Evolutionary conservation across 2,113 vertebrate species (phyloP).

Genomic region (Salvelinus fontinalis): DNA sequence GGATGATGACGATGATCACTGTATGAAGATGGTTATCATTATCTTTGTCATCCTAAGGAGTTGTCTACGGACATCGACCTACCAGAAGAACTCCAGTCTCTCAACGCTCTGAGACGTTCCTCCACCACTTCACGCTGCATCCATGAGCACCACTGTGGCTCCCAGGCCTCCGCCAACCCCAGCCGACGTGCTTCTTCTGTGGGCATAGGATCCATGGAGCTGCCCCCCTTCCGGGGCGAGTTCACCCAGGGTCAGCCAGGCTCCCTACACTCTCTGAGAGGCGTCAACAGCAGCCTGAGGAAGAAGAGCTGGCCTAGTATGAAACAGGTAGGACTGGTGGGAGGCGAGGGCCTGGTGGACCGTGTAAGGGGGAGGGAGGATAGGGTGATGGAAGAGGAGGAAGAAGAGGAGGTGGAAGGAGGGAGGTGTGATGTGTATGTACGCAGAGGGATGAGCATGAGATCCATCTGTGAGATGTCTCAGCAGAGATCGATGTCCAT

Average conservation of each 20-base stretch:
- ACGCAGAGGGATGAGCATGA: slow-evolving; percentile 16
- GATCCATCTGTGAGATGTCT: slow-evolving; percentile 66
- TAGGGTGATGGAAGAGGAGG: slow-evolving; percentile 48
- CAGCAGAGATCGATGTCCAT: slow-evolving; percentile 40
- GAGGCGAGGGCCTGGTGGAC: slow-evolving; percentile 14
- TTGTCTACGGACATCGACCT: slow-evolving; percentile 85
- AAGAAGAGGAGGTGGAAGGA: no score
- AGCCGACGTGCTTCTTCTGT: slow-evolving; percentile 75
- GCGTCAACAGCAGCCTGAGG: slow-evolving; percentile 41
- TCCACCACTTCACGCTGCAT: slow-evolving; percentile 87
- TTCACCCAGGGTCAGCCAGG: slow-evolving; percentile 26
- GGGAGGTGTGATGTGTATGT: not conserved
- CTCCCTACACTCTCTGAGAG: slow-evolving; percentile 35
- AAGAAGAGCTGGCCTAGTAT: slow-evolving; percentile 71
- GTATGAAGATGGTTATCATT: not conserved
- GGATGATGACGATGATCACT: not conserved
- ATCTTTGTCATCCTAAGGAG: slow-evolving; percentile 62
- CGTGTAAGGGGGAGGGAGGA: slow-evolving; percentile 88
- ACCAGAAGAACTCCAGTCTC: slow-evolving; percentile 88
- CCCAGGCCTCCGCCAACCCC: slow-evolving; percentile 79
- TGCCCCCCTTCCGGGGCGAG: slow-evolving; percentile 68
- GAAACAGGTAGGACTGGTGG: slow-evolving; percentile 47
- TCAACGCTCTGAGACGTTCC: slow-evolving; percentile 85
- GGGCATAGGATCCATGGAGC: slow-evolving; percentile 77
- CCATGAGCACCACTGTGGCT: slow-evolving; percentile 93